Percentiles rank a stretch among this genome's conserved stretches.
These are phyloP conservation scores for Tetramorium parvispinum DNA, from an alignment of 1,140 invertebrate species.

Conservation along the genomic window DNA sequence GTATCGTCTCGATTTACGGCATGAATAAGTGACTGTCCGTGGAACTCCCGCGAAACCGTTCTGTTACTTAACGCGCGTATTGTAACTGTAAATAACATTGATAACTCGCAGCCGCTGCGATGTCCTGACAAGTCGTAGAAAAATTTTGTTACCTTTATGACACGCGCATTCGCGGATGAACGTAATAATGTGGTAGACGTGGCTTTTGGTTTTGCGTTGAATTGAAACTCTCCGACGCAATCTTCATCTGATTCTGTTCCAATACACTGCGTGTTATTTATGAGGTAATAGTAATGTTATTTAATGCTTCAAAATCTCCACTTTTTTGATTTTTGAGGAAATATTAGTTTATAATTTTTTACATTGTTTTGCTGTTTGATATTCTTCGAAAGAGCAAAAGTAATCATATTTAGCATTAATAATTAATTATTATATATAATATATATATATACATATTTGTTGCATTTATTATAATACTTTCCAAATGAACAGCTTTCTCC, in stretches of 20 bases:
- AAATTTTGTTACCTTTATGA: background rate
- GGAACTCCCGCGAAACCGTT: background rate
- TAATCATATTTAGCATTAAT: too few species aligned
- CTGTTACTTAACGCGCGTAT: slow-evolving; percentile 13
- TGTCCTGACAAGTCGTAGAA: background rate
- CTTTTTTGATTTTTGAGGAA: background rate
- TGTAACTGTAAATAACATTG: slow-evolving; percentile 21
- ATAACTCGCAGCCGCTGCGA: background rate
- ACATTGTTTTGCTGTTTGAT: background rate
- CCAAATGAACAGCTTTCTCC: background rate
- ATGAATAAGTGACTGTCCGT: slow-evolving; percentile 19
- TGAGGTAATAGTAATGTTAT: background rate
- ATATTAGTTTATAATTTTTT: background rate
- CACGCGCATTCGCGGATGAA: background rate
- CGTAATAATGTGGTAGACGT: background rate
- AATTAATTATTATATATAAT: background rate
- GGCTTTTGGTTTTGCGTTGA: background rate
- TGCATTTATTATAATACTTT: background rate
- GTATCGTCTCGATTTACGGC: slow-evolving; percentile 46
- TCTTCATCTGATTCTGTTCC: background rate
- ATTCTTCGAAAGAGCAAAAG: background rate
- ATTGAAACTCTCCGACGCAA: background rate
- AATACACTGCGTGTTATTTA: background rate
- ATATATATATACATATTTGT: background rate
- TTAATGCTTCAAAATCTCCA: too few species aligned